Base-by-base conservation (phyloP, 2,113 vertebrate genomes). In the Raphicerus campestris region DNA sequence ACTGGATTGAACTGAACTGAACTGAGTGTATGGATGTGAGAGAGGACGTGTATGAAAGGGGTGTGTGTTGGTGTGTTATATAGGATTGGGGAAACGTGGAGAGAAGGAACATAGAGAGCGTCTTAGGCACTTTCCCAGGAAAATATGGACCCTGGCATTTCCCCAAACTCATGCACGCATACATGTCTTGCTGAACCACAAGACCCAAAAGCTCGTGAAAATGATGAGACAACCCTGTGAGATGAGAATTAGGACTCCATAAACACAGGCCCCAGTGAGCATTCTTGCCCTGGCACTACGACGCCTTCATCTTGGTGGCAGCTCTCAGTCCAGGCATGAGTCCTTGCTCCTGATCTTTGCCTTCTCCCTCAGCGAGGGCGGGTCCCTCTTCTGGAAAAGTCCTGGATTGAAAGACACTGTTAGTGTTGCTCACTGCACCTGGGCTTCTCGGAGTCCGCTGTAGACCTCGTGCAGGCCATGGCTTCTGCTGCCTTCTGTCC, bases 151-250 rank as follows among this genome's bases (percentile, higher is more conserved):
- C 2, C 51, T 9, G 14, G 7, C 11, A 26, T 80, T 51, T 85
- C 28, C 11, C 9, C 53, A 6, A 19, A 28, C 16, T 17, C 7
- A 0, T 13, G 6, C 1, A 3, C 4, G 0, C 0, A 0, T 0
- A 20, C 8, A 0, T 11, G 26, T 53, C 73, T 63, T 28, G 19
- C 32, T 77, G 82, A 81, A 49, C 53, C 58, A 47, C 85, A 53
- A 30, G 63, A 7, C 24, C 42, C 1, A 1, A 28, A 28, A 80
- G 16, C 56, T 80, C 70, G 3, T 35, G 6, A 24, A 88, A 47
- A 32, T 7, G 32, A n/a, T 1, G 5, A 10, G 28, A 22, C 16
- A 30, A 60, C 35, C 9, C 63, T 61, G 42, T 47, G 1, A 2
- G 17, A n/a, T 14, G 49, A 70, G 30, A 61, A 7, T 53, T 10